phyloP scores from a whole-genome alignment of 2,888 invertebrate species.

The Nysson spinosus region DNA sequence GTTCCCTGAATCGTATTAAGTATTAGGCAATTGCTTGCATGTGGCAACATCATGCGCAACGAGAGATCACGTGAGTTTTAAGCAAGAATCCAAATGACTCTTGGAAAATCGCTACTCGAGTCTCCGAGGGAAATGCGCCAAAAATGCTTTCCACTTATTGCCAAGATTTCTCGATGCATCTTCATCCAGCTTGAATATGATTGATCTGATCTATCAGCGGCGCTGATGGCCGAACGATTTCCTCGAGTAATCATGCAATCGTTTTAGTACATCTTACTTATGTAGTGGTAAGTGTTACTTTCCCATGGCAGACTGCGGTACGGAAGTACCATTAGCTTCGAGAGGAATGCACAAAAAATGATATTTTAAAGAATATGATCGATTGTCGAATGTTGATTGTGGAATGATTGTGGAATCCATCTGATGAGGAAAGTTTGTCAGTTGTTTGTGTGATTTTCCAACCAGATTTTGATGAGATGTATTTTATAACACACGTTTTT shows the following conservation, averaged over 20 bases:
- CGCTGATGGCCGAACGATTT: constrained; percentile 27
- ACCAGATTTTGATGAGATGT: too few species aligned
- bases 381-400: too few species aligned
- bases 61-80: constrained; percentile 67
- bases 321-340: constrained; percentile 1
- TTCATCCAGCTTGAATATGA: neutral
- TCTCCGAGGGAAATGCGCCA: constrained; percentile 9
- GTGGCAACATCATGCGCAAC: constrained; percentile 65
- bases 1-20: constrained; percentile 65
- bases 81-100: constrained; percentile 29
- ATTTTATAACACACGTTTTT: too few species aligned
- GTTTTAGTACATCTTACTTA: constrained; percentile 24
- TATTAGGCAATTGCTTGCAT: constrained; percentile 68
- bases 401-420: too few species aligned
- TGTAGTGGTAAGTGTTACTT: constrained; percentile 12
- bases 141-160: constrained; percentile 29
- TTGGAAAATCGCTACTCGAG: constrained; percentile 10
- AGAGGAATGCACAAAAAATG: neutral
- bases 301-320: neutral
- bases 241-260: constrained; percentile 26
- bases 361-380: too few species aligned
- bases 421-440: too few species aligned
- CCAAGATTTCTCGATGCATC: neutral
- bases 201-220: constrained; percentile 11
- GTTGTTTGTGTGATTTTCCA: too few species aligned